These are phyloP conservation scores for Papilio gigon DNA, from an alignment of 2,888 invertebrate species.

Conservation along the genomic window DNA sequence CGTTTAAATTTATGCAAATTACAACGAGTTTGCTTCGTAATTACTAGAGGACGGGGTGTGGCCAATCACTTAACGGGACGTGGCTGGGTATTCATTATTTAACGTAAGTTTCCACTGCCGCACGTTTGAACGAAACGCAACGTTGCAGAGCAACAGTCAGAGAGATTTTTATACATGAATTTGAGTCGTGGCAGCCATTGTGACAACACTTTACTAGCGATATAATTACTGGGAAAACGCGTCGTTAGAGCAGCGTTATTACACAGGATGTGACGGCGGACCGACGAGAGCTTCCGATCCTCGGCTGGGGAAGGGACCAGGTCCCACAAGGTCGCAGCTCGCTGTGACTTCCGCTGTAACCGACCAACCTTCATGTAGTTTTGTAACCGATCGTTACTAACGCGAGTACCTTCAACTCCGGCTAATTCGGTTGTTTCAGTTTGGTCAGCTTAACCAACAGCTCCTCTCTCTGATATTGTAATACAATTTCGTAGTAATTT, in stretches of 20 bases:
- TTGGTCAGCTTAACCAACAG: no score
- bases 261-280: conserved; percentile 11
- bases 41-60: background rate
- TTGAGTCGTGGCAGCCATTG: background rate
- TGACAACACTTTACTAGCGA: no score
- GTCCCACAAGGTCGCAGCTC: conserved; percentile 2
- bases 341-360: conserved; percentile 18
- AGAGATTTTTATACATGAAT: no score
- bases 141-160: no score
- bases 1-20: background rate
- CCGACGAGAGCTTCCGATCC: background rate
- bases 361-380: background rate
- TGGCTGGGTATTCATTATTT: background rate
- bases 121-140: no score
- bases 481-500: conserved; percentile 6
- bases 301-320: conserved; percentile 5
- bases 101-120: background rate
- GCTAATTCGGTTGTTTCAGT: no score
- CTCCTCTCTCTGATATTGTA: background rate
- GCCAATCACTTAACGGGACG: background rate
- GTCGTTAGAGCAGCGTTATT: background rate
- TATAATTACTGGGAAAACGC: background rate
- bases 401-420: background rate
- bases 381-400: background rate
- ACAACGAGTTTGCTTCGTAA: background rate